These are phyloP conservation scores for Otis tarda DNA, from an alignment of 2,113 vertebrate genomes.

Conservation along the genomic window DNA sequence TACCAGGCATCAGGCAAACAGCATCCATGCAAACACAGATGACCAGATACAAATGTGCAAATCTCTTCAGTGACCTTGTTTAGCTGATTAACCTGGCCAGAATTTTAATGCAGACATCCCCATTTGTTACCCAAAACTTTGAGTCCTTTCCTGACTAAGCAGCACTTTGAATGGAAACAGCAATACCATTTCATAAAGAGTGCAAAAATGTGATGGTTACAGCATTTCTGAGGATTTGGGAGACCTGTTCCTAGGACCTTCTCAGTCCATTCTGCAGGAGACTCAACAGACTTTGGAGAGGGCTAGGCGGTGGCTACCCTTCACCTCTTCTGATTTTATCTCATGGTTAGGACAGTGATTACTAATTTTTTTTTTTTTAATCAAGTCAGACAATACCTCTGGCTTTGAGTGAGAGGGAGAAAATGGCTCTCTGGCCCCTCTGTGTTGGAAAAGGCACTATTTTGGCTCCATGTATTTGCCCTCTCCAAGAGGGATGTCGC, in stretches of 20 bases:
- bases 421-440: neutral
- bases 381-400: neutral
- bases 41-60: neutral
- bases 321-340: neutral
- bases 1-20: neutral
- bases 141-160: neutral
- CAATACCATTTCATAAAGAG: neutral
- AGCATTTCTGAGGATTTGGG: neutral
- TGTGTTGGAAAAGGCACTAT: neutral
- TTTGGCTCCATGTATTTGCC: neutral
- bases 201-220: neutral
- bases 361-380: neutral
- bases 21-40: neutral
- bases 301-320: neutral
- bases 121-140: neutral
- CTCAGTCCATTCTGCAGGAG: neutral
- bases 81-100: neutral
- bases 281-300: neutral
- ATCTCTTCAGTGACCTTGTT: neutral
- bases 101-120: neutral
- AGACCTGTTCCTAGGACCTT: neutral
- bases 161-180: neutral
- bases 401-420: neutral
- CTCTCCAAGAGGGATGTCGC: neutral
- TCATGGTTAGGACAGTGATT: neutral